Percentiles rank a stretch among this genome's conserved stretches.
phyloP scores from a whole-genome alignment of 2,888 invertebrate genomes.

The Ferdinandea cuprea region DNA sequence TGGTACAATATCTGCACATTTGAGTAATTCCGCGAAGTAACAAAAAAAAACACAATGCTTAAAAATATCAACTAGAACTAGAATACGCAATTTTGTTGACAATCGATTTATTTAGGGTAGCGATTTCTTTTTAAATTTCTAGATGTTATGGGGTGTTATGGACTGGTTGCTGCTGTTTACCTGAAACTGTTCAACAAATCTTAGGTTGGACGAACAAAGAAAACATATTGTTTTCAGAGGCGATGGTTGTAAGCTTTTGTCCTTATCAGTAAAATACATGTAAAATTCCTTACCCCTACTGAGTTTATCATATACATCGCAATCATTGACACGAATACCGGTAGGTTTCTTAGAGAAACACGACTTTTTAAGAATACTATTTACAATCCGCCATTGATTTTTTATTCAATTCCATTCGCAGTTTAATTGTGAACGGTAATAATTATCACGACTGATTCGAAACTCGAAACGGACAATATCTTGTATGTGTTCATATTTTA shows the following conservation, averaged over 20 bases:
- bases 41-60: not conserved
- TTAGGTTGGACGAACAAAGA: not conserved
- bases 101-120: conserved; percentile 10
- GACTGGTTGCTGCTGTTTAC: conserved; percentile 12
- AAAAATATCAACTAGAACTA: not conserved
- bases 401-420: conserved; percentile 16
- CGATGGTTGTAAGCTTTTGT: not conserved
- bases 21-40: not conserved
- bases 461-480: conserved; percentile 2
- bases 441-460: conserved; percentile 11
- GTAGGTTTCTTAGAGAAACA: too few relatives aligned
- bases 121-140: conserved; percentile 9
- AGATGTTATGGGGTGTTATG: conserved; percentile 17
- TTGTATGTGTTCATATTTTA: not conserved
- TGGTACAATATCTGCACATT: conserved; percentile 3
- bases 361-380: too few relatives aligned
- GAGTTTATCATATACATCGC: not conserved
- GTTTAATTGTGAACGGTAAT: conserved; percentile 3
- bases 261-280: conserved; percentile 5
- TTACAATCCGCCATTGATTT: conserved; percentile 1
- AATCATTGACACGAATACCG: not conserved
- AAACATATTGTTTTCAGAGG: not conserved
- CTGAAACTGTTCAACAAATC: not conserved
- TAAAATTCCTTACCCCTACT: conserved; percentile 12
- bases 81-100: not conserved